Percentiles rank a stretch among this genome's conserved stretches.
These are phyloP conservation scores for Ostrea denselamellosa DNA, from an alignment of 1,140 invertebrate genomes.

Conservation along the genomic window DNA sequence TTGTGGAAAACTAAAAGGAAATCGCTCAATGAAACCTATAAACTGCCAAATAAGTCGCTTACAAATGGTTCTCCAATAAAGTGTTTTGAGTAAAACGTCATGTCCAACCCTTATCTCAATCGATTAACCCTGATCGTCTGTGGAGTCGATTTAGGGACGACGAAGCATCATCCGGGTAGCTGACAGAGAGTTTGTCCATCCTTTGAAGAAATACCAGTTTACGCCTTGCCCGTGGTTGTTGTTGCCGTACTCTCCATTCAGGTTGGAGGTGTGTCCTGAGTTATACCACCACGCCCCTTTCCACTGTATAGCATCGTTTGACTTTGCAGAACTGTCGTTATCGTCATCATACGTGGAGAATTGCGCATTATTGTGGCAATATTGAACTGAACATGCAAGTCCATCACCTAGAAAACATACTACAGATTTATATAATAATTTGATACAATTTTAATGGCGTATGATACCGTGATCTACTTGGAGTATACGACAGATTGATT, in stretches of 20 bases:
- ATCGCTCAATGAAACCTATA: too few relatives aligned
- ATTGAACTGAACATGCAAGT: neutral
- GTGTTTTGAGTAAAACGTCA: too few relatives aligned
- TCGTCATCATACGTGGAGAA: neutral
- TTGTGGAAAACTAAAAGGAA: too few relatives aligned
- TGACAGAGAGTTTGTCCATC: neutral
- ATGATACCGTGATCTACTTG: too few relatives aligned
- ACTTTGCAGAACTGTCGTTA: neutral
- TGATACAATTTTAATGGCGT: neutral
- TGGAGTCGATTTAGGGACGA: neutral
- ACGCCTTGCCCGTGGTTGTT: neutral
- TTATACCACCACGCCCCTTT: constrained; percentile 25
- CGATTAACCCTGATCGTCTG: too few relatives aligned
- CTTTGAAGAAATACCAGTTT: neutral
- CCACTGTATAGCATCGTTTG: neutral
- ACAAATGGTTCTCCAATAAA: too few relatives aligned
- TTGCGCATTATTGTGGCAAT: neutral
- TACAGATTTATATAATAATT: neutral
- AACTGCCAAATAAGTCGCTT: too few relatives aligned
- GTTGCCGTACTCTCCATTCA: constrained; percentile 32
- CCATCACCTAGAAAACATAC: neutral
- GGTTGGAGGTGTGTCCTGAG: neutral
- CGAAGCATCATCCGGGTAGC: neutral
- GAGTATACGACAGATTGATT: too few relatives aligned
- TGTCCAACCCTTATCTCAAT: too few relatives aligned